Base-by-base conservation (phyloP, 1,140 invertebrate species). In the Drosophila bifasciata region DNA sequence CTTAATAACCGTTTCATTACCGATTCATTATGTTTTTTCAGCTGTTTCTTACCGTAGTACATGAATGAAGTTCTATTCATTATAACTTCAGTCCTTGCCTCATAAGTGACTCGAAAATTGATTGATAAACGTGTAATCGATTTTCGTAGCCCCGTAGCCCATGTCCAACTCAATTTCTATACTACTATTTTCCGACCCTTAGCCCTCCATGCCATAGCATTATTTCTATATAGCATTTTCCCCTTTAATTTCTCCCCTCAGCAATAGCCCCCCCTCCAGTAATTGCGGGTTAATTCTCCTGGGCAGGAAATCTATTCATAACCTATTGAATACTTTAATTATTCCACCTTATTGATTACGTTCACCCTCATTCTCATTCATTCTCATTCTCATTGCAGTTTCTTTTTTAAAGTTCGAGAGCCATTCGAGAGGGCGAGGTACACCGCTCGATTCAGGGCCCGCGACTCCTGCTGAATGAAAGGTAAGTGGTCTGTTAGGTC, bases 301-400 rank as follows among this genome's bases (percentile, higher is more conserved):
- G 11, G 7, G n/a, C n/a, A 11, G 11, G 9, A 36, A 1, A 11
- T 16, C 11, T 46, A 45, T 56, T 6, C 11, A 23, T 44, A 48
- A 7, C 6, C 52, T 5, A 5, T 32, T 62, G 46, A 62, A 36
- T 25, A 25, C 41, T 19, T 8, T 17, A 44, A 63, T 68, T 66
- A 68, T 67, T 21, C 62, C 16, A 40, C 17, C 28, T 67, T 55
- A 11, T 6, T 17, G 28, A 36, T 11, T 51, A 19, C 28, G 36
- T 62, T 28, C 50, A 17, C 8, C 23, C 15, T 15, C 16, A 25
- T 62, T 44, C 21, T 71, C 48, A 25, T 72, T 72, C 16, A 25
- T 62, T 44, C 15, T 15, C 16, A 25, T 62, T 44, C 21, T 71
- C 48, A 25, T 72, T 72, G 68, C 69, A 72, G 69, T 55, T 43